These are phyloP conservation scores for Lepidurus couesii DNA, from an alignment of 1,140 invertebrate genomes.

Conservation along the genomic window DNA sequence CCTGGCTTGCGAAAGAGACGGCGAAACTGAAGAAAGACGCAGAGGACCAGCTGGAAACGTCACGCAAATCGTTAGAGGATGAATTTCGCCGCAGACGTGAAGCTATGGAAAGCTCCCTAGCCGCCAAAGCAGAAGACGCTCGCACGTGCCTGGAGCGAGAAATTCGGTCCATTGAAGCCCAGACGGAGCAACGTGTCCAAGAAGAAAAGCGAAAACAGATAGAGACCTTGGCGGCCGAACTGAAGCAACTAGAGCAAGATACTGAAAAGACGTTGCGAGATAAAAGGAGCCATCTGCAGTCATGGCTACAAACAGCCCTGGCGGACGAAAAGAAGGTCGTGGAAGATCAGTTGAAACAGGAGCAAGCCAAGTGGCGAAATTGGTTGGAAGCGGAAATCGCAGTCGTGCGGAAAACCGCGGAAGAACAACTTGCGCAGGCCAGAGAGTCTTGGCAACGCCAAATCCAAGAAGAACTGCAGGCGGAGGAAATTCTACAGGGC, in stretches of 20 bases:
- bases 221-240: not conserved
- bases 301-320: not conserved
- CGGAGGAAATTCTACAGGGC: not conserved
- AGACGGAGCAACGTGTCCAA: not conserved
- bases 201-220: slow-evolving; percentile 20
- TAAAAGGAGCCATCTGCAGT: not conserved
- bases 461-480: not conserved
- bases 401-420: not conserved
- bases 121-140: slow-evolving; percentile 26
- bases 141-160: slow-evolving; percentile 23
- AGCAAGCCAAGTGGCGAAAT: not conserved
- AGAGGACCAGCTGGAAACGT: slow-evolving; percentile 10
- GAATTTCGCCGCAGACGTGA: not conserved
- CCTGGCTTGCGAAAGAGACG: slow-evolving; percentile 26
- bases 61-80: slow-evolving; percentile 25
- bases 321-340: not conserved
- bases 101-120: not conserved
- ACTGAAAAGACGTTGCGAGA: not conserved
- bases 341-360: not conserved
- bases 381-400: not conserved
- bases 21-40: slow-evolving; percentile 25
- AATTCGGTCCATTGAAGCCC: not conserved
- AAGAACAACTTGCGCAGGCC: not conserved
- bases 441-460: not conserved
- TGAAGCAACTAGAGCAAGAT: not conserved